A percentile compares a stretch with the other conserved stretches of the same genome.
These are phyloP conservation scores for Rhynchophorus ferrugineus DNA, from an alignment of 1,140 invertebrate genomes.

Conservation along the genomic window DNA sequence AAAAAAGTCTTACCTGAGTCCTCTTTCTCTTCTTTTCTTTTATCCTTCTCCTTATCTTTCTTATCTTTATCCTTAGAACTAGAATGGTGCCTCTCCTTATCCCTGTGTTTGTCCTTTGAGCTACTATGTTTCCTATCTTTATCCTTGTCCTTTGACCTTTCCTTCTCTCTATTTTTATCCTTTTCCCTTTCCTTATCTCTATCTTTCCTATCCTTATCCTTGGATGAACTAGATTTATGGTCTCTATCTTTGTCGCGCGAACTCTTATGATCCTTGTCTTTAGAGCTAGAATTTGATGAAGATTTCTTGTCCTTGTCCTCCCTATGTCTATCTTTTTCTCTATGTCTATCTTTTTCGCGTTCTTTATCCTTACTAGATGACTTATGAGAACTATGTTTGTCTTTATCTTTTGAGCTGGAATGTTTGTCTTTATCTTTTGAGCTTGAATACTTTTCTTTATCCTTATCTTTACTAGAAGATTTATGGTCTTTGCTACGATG, in stretches of 20 bases:
- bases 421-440: constrained; percentile 56
- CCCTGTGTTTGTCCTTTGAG: constrained; percentile 39
- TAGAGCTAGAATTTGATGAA: constrained; percentile 51
- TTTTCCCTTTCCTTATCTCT: constrained; percentile 39
- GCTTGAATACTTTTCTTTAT: constrained; percentile 55
- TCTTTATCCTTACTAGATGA: constrained; percentile 52
- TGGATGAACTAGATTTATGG: constrained; percentile 37
- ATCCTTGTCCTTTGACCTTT: constrained; percentile 47
- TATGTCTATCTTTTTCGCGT: constrained; percentile 38
- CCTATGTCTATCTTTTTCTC: constrained; percentile 40
- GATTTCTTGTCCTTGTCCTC: constrained; percentile 34
- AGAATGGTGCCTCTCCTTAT: constrained; percentile 40
- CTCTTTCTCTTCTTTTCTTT: constrained; percentile 34
- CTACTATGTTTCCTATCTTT: constrained; percentile 43
- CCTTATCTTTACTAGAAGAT: constrained; percentile 39
- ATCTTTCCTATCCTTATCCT: constrained; percentile 38
- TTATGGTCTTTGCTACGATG: constrained; percentile 58
- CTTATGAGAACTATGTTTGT: constrained; percentile 46
- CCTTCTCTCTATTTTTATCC: constrained; percentile 34
- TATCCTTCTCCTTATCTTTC: constrained; percentile 23
- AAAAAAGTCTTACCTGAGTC: constrained; percentile 2
- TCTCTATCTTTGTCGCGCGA: constrained; percentile 31
- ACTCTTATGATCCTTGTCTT: constrained; percentile 42
- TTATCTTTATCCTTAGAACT: constrained; percentile 48
- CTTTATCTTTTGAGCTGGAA: constrained; percentile 37